Evolutionary conservation across 2,888 invertebrate genomes (phyloP), one percentile per base, ranked within the genome.

Genomic region (Cetonia aurata): DNA sequence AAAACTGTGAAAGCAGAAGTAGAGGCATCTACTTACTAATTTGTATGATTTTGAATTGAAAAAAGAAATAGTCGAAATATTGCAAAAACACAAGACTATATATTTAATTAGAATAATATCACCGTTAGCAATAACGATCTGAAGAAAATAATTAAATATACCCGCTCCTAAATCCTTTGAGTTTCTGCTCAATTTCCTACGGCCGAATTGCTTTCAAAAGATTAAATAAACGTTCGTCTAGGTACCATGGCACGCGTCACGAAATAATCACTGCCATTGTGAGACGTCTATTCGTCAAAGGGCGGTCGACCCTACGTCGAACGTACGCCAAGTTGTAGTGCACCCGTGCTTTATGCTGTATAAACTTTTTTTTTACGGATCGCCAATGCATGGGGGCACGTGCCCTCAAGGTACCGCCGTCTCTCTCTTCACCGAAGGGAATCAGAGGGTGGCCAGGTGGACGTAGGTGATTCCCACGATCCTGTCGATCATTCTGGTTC

Each of bases 251-350:
- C 60, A 48, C 60, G 46, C 60, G 60, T 25, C 78, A 75, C 71
- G 56, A 76, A 78, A 79, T 82, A 81, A 83, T 83, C 82, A 83
- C 80, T 80, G 79, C 75, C 78, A 81, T 82, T 82, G 81, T 81
- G 15, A 56, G 37, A 13, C 33, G 15, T 37, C 55, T 37, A 56
- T 56, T 37, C 55, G 37, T 56, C 37, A 33, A n/a, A n/a, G 37
- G 1, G 15, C 33, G 55, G 0, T 4, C 33, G 37, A 37, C 55
- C 55, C 55, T 37, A 56, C 15, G 55, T 37, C 9, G 33, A 9
- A 13, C 55, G 55, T 56, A 37, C n/a, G 15, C 37, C 33, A 33
- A n/a, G 37, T 33, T 33, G 55, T 56, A 56, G 33, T 37, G 33
- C 15, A 15, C 13, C n/a, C 55, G 13, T 15, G 15, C 33, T 37